Evolutionary conservation across 2,797 vertebrate genomes (phyloP), one percentile per base, ranked within the genome.

Genomic region (Pseudomugil tenellus): DNA sequence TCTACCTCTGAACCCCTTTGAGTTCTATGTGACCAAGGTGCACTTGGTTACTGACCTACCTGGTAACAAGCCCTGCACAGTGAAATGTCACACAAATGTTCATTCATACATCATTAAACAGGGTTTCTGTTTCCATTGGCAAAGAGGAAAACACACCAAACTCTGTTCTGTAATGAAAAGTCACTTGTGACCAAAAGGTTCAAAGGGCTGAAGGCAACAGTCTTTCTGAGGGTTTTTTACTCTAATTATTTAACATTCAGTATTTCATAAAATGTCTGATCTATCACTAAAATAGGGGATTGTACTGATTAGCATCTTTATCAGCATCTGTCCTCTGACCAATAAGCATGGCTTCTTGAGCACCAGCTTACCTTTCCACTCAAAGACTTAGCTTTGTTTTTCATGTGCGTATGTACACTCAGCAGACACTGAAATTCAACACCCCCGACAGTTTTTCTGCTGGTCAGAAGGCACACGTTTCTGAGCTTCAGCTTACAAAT

Each of bases 401-500:
- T 62, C 49, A 70, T 26, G 52, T 58, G 68, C 56, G 64, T 71
- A 64, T 70, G 74, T 26, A 77, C 63, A 58, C 54, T 63, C 55
- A 23, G 10, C 48, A 51, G 61, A 63, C 51, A 67, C 58, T 32
- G 52, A 71, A 74, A 70, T 56, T 56, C 67, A 70, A 78, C 61
- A 77, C 67, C 71, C 32, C 67, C 35, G 65, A 31, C 79, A 64
- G 63, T 74, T 76, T 78, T 74, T 68, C 73, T 88, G 79, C 81
- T 85, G 82, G 81, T 85, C 91, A 89, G 87, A 85, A 57, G 53
- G 67, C 58, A 90, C 86, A 86, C 78, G 85, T 86, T 87, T 81
- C 76, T 81, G 81, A 94, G 90, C 91, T 80, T 86, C 52, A 79
- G 92, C 94, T 87, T 94, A 94, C 92, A 94, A 95, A 93, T 95